Conservation (phyloP, 2,888 invertebrate genomes). For the Rhogogaster chlorosoma region DNA sequence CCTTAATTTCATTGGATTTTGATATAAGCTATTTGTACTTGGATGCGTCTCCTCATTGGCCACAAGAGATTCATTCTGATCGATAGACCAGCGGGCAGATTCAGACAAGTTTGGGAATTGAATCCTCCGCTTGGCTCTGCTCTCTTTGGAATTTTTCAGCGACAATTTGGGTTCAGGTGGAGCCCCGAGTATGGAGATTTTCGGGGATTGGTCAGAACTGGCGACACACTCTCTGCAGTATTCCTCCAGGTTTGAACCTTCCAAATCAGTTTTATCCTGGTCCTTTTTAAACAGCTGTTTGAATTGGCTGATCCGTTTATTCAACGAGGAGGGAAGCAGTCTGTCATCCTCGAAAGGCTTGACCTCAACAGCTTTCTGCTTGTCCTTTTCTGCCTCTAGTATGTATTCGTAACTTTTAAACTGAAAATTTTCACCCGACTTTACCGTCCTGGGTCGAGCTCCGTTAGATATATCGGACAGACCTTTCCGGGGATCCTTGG, state of each 20-base stretch:
- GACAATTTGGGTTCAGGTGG: slow-evolving; percentile 56
- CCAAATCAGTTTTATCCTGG: slow-evolving; percentile 60
- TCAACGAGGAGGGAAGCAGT: slow-evolving; percentile 67
- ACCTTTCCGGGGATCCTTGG: slow-evolving; percentile 74
- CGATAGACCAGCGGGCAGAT: neutral
- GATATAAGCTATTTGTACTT: slow-evolving; percentile 63
- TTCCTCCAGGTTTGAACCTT: slow-evolving; percentile 56
- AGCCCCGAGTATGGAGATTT: slow-evolving; percentile 45
- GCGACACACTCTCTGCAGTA: slow-evolving; percentile 16
- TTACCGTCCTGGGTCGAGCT: slow-evolving; percentile 59
- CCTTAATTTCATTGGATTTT: slow-evolving; percentile 58
- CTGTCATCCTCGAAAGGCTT: slow-evolving; percentile 66
- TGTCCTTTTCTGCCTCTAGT: neutral
- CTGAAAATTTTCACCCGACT: slow-evolving; percentile 40
- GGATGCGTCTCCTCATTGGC: neutral
- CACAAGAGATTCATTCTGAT: slow-evolving; percentile 41
- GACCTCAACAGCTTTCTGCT: neutral
- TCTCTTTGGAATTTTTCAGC: slow-evolving; percentile 57
- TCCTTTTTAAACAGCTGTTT: slow-evolving; percentile 72
- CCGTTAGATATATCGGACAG: slow-evolving; percentile 65
- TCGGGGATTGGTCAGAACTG: slow-evolving; percentile 52
- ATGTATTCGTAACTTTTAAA: slow-evolving; percentile 44
- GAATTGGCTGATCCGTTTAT: slow-evolving; percentile 70
- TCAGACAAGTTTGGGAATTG: slow-evolving; percentile 63
- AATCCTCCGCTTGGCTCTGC: slow-evolving; percentile 64